Evolutionary conservation across 1,140 invertebrate genomes (phyloP).

Genomic region (Oryctes rhinoceros): DNA sequence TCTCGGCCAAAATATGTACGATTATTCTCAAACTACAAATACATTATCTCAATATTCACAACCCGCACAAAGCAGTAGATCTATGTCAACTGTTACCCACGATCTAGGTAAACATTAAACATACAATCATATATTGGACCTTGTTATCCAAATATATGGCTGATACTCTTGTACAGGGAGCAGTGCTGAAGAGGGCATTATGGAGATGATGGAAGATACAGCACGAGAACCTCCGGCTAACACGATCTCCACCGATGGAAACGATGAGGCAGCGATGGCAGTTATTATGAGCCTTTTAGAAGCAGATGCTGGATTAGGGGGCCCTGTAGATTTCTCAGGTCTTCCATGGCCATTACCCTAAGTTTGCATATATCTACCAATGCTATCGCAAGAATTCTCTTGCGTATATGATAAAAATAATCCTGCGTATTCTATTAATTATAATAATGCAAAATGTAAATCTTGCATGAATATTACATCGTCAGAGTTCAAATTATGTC

Average conservation of each 20-base stretch:
- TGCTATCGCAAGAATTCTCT: background rate
- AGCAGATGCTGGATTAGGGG: slow-evolving; percentile 72
- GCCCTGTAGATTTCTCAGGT: slow-evolving; percentile 84
- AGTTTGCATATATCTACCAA: slow-evolving; percentile 43
- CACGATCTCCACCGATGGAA: slow-evolving; percentile 71
- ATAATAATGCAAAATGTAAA: too few species aligned
- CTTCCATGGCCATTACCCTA: slow-evolving; percentile 87
- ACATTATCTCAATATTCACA: slow-evolving; percentile 41
- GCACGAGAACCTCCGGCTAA: slow-evolving; percentile 63
- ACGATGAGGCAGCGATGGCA: slow-evolving; percentile 91
- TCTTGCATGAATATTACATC: too few species aligned
- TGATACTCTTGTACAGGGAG: slow-evolving; percentile 55
- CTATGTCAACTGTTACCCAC: slow-evolving; percentile 54
- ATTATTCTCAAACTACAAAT: slow-evolving; percentile 22
- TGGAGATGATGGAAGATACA: slow-evolving; percentile 69
- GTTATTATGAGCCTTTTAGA: slow-evolving; percentile 92
- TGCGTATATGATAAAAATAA: too few species aligned
- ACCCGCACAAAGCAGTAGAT: slow-evolving; percentile 52
- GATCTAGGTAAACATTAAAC: slow-evolving; percentile 54
- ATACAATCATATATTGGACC: background rate
- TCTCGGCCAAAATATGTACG: slow-evolving; percentile 3
- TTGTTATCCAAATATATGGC: background rate
- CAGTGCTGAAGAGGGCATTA: slow-evolving; percentile 66
- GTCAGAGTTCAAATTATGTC: too few species aligned
- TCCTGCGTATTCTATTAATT: too few species aligned